Evolutionary conservation across 2,113 vertebrate genomes (phyloP).

Genomic region (Mus spicilegus): DNA sequence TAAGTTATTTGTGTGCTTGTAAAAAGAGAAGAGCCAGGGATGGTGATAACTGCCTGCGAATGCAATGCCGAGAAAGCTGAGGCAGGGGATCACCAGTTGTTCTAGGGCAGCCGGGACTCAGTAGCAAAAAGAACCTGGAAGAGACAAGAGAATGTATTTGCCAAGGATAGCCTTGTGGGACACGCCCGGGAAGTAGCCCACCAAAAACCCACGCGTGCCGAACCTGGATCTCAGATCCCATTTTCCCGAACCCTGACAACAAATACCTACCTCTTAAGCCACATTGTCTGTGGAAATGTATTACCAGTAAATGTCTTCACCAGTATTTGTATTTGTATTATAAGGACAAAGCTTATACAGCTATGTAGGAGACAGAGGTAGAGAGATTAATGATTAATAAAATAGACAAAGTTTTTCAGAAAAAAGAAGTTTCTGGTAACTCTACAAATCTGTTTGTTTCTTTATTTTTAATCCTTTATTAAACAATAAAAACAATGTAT

Average conservation of each 20-base stretch:
- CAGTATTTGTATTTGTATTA: background rate
- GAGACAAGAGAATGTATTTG: background rate
- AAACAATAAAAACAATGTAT: background rate
- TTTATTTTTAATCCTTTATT: background rate
- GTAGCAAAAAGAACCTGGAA: background rate
- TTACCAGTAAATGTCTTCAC: background rate
- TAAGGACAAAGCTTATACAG: background rate
- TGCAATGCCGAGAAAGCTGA: background rate
- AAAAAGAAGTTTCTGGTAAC: background rate
- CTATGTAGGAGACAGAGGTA: background rate
- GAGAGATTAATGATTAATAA: background rate
- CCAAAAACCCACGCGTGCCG: background rate
- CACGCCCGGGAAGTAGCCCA: background rate
- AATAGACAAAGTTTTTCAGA: background rate
- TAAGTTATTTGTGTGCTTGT: background rate
- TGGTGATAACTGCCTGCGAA: background rate
- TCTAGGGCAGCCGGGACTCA: background rate
- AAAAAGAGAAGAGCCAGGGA: background rate
- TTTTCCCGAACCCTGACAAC: background rate
- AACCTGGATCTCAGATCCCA: background rate
- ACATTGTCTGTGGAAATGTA: background rate
- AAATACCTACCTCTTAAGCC: background rate
- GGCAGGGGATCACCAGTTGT: background rate
- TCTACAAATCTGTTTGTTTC: conserved; percentile 20
- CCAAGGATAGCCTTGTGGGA: background rate